These are phyloP conservation scores for Strix aluco DNA, from an alignment of 2,113 vertebrate species.

Conservation along the genomic window DNA sequence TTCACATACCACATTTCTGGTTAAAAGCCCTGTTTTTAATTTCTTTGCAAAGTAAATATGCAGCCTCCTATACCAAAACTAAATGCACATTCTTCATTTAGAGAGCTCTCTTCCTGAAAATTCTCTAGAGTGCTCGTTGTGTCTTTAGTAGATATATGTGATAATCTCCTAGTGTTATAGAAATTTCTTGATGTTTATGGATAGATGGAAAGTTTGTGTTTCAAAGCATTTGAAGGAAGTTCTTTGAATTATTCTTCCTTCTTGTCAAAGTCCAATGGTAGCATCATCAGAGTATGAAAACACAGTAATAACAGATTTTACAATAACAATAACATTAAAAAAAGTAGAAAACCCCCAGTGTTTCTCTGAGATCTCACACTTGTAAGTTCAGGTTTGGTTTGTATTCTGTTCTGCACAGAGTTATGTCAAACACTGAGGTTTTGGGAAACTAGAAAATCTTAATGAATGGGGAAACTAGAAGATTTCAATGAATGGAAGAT, in stretches of 20 bases:
- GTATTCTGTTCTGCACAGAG: neutral
- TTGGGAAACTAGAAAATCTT: neutral
- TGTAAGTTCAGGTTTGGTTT: neutral
- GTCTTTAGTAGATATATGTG: neutral
- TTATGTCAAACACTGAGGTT: neutral
- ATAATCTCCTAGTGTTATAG: neutral
- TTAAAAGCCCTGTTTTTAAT: constrained; percentile 45
- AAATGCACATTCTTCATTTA: constrained; percentile 3
- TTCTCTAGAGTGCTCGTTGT: neutral
- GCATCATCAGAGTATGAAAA: neutral
- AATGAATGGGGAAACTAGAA: neutral
- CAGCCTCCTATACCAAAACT: constrained; percentile 1
- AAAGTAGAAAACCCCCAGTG: neutral
- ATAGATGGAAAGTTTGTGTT: neutral
- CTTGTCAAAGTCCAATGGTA: neutral
- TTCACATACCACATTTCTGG: neutral
- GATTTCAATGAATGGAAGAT: neutral
- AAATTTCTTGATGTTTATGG: neutral
- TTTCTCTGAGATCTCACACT: neutral
- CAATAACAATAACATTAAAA: neutral
- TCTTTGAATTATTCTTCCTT: neutral
- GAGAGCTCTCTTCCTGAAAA: neutral
- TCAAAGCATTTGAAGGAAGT: neutral
- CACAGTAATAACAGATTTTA: neutral
- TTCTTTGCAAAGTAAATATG: constrained; percentile 39